phyloP scores from a whole-genome alignment of 2,113 vertebrate species.

The Calidris pugnax region DNA sequence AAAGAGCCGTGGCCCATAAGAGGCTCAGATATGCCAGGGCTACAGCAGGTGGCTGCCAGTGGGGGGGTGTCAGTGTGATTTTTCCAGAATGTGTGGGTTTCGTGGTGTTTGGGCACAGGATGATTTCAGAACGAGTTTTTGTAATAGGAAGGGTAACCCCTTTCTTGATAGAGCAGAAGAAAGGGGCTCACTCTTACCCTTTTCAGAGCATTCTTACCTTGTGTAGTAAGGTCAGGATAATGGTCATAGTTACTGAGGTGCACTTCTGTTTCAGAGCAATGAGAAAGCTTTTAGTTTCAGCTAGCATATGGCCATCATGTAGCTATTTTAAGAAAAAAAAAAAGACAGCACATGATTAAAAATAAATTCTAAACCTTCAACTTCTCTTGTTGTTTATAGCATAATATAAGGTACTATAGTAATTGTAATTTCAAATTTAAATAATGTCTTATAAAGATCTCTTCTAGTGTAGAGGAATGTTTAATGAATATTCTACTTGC shows the following conservation, averaged over 20 bases:
- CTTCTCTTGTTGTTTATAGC: neutral
- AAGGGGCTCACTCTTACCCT: neutral
- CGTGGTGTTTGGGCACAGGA: neutral
- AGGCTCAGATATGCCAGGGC: neutral
- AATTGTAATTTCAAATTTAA: neutral
- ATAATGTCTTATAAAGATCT: neutral
- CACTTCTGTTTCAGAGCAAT: slow-evolving; percentile 75
- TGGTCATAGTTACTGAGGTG: slow-evolving; percentile 64
- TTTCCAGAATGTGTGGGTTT: neutral
- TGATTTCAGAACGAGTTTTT: neutral
- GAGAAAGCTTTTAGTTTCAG: slow-evolving; percentile 76
- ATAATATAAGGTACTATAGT: neutral
- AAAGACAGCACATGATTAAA: neutral
- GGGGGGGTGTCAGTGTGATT: neutral
- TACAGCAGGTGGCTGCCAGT: neutral
- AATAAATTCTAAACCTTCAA: neutral
- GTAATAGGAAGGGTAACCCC: neutral
- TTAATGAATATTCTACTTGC: neutral
- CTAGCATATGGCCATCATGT: slow-evolving; percentile 62
- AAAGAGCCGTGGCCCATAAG: neutral
- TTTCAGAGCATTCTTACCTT: slow-evolving; percentile 79
- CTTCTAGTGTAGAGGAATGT: neutral
- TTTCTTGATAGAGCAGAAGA: neutral
- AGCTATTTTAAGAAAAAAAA: slow-evolving; percentile 68
- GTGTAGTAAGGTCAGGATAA: slow-evolving; percentile 82